Conservation (phyloP, 1,140 invertebrate species). For the Scaptomyza montana region DNA sequence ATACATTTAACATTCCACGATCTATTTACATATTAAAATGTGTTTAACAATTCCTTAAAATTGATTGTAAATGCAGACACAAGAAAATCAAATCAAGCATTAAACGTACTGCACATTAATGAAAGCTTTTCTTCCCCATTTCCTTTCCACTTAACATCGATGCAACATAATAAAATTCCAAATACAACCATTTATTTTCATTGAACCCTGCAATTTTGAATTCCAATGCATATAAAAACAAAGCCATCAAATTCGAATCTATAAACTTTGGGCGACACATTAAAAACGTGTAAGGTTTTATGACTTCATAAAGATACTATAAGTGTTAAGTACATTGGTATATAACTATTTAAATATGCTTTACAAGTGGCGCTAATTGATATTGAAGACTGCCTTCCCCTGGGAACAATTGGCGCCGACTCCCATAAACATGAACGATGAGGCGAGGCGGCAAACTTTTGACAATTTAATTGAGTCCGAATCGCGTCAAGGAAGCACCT, state of each 20-base stretch:
- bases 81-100: no score
- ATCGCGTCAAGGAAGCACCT: slow-evolving; percentile 42
- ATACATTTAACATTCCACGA: neutral
- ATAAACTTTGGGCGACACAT: slow-evolving; percentile 20
- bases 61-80: no score
- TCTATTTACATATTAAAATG: no score
- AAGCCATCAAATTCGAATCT: slow-evolving; percentile 42
- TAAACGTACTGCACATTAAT: no score
- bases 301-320: slow-evolving; percentile 53
- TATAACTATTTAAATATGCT: slow-evolving; percentile 51
- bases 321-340: slow-evolving; percentile 11
- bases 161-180: neutral
- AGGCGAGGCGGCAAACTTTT: slow-evolving; percentile 55
- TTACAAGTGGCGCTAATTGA: slow-evolving; percentile 56
- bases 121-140: no score
- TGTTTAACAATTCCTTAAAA: no score
- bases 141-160: no score
- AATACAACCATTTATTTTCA: neutral
- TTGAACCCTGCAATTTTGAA: slow-evolving; percentile 11
- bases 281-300: slow-evolving; percentile 34
- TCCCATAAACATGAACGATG: slow-evolving; percentile 9
- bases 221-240: slow-evolving; percentile 38
- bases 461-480: slow-evolving; percentile 65
- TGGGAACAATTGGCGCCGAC: slow-evolving; percentile 28
- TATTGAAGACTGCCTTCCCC: slow-evolving; percentile 55